Evolutionary conservation across 2,888 invertebrate genomes (phyloP).

Genomic region (Diogma glabrata): DNA sequence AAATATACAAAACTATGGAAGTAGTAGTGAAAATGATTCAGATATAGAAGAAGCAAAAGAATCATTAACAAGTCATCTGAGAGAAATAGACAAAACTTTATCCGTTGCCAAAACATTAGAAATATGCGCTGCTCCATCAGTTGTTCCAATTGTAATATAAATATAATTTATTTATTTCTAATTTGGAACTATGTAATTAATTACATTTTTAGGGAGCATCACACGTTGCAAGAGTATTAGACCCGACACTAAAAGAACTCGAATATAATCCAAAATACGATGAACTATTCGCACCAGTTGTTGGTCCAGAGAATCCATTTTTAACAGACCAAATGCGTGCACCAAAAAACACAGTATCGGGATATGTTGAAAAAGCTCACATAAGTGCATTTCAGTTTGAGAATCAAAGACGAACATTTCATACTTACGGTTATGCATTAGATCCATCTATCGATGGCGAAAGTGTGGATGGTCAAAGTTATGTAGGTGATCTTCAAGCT

Average conservation of each 20-base stretch:
- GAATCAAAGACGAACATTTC: constrained; percentile 87
- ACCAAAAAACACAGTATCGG: constrained; percentile 81
- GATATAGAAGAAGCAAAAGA: constrained; percentile 36
- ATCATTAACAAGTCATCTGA: constrained; percentile 41
- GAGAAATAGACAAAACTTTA: constrained; percentile 42
- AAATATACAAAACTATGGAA: constrained; percentile 61
- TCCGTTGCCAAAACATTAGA: constrained; percentile 52
- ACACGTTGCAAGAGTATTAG: constrained; percentile 58
- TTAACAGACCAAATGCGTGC: constrained; percentile 83
- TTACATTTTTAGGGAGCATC: constrained; percentile 49
- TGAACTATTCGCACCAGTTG: constrained; percentile 82
- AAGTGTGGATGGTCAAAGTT: constrained; percentile 36
- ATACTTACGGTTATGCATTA: constrained; percentile 87
- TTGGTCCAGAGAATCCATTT: constrained; percentile 89
- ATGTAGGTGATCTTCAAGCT: constrained; percentile 48
- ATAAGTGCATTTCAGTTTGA: constrained; percentile 97
- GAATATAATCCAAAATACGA: constrained; percentile 88
- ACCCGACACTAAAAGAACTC: constrained; percentile 71
- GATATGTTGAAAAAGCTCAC: constrained; percentile 90
- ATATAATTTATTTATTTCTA: neutral
- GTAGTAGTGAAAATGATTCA: constrained; percentile 45
- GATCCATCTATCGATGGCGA: constrained; percentile 76
- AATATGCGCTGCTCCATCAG: constrained; percentile 72
- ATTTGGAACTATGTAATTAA: constrained; percentile 17
- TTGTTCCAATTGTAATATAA: constrained; percentile 60